These are phyloP conservation scores for Argyra leucocephala DNA, from an alignment of 2,888 invertebrate genomes.

Conservation along the genomic window DNA sequence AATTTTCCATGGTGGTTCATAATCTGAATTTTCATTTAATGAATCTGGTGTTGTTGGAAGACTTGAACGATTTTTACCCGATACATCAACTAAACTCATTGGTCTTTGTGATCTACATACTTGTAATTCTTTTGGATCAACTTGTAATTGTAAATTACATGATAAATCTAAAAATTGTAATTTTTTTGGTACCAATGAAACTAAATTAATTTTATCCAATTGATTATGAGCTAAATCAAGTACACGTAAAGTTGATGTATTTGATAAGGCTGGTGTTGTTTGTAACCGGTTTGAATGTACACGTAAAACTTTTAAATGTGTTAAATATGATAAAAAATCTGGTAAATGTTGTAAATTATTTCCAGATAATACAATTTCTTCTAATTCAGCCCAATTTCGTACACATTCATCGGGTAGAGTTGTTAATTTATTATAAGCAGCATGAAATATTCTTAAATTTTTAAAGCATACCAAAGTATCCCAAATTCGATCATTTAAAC, in stretches of 20 bases:
- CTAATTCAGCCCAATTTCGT: conserved; percentile 65
- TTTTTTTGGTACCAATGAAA: conserved; percentile 67
- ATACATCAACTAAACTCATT: conserved; percentile 74
- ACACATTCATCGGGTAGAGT: conserved; percentile 64
- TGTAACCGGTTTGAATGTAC: conserved; percentile 74
- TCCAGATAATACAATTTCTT: conserved; percentile 73
- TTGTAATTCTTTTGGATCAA: conserved; percentile 73
- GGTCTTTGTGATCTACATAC: conserved; percentile 69
- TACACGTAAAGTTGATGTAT: conserved; percentile 62
- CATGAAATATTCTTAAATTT: conserved; percentile 60
- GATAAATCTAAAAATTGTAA: conserved; percentile 77
- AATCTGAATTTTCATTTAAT: conserved; percentile 49
- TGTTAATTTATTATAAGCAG: conserved; percentile 70
- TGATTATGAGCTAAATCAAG: conserved; percentile 79
- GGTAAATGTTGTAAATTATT: conserved; percentile 68
- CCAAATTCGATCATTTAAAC: conserved; percentile 59
- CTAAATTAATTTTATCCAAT: conserved; percentile 67
- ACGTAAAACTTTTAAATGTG: conserved; percentile 62
- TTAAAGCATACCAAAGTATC: conserved; percentile 56
- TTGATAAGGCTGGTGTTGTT: conserved; percentile 66
- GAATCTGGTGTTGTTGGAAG: conserved; percentile 50
- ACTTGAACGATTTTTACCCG: conserved; percentile 63
- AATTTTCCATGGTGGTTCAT: conserved; percentile 64
- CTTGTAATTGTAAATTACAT: conserved; percentile 70
- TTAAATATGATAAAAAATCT: conserved; percentile 61